A percentile compares a stretch with the other conserved stretches of the same genome.
phyloP scores from a whole-genome alignment of 1,140 invertebrate species.

The Drosophila nigromelanica region DNA sequence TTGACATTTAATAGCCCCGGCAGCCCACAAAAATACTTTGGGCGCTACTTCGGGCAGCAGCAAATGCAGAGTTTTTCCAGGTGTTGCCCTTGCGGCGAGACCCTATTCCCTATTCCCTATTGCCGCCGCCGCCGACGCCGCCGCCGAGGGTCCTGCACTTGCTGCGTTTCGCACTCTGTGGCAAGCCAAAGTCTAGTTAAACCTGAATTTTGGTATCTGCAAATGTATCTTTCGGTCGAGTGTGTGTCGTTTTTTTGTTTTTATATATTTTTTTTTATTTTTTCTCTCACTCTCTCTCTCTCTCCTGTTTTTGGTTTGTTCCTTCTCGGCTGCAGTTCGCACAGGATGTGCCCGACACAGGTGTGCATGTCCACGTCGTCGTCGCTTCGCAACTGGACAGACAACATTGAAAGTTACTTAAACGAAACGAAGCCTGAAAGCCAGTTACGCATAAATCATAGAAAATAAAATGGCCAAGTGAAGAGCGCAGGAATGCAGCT shows the following conservation, averaged over 20 bases:
- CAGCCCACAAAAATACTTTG: constrained; percentile 27
- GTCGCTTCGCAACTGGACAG: constrained; percentile 15
- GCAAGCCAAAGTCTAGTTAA: constrained; percentile 55
- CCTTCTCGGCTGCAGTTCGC: constrained; percentile 38
- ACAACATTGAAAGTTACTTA: constrained; percentile 44
- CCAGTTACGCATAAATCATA: constrained; percentile 75
- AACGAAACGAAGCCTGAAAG: constrained; percentile 40
- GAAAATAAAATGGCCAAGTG: constrained; percentile 64
- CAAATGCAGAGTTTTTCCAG: constrained; percentile 26
- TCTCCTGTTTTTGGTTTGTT: constrained; percentile 25
- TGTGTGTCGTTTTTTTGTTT: constrained; percentile 23
- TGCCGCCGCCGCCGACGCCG: constrained; percentile 17
- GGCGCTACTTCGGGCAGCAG: constrained; percentile 24
- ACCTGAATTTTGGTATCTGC: constrained; percentile 64
- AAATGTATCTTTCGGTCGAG: constrained; percentile 16
- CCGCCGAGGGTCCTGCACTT: neutral
- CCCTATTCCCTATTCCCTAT: constrained; percentile 5
- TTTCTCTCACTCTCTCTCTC: constrained; percentile 22
- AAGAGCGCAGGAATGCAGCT: constrained; percentile 19
- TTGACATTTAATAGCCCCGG: constrained; percentile 80
- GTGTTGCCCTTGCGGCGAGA: constrained; percentile 45
- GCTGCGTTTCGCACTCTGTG: constrained; percentile 9
- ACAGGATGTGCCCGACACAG: constrained; percentile 70
- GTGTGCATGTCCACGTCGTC: constrained; percentile 59
- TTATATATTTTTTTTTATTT: constrained; percentile 14